Conservation (phyloP, 2,888 invertebrate species). For the Microctonus hyperodae region DNA sequence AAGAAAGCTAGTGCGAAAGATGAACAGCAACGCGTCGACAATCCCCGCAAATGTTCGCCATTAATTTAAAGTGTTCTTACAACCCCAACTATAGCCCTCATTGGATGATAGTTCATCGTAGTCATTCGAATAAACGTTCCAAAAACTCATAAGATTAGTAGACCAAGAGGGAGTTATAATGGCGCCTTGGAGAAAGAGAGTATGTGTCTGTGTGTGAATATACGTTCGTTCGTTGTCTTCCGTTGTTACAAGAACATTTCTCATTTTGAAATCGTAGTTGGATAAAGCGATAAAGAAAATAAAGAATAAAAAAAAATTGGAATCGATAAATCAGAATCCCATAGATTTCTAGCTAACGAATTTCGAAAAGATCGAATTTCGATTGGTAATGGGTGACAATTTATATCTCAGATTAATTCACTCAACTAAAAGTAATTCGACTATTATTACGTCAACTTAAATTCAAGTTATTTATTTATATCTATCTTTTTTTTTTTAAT, state of each 20-base stretch:
- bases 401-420: not conserved
- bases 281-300: not conserved
- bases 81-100: not conserved
- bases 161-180: not conserved
- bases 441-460: not conserved
- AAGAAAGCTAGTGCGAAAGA: conserved; percentile 25
- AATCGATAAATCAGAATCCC: not conserved
- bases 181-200: not conserved
- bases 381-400: not conserved
- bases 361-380: not conserved
- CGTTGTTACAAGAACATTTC: not conserved
- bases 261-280: not conserved
- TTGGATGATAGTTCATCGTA: conserved; percentile 10
- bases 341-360: not conserved
- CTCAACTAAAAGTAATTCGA: not conserved
- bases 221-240: not conserved
- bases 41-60: conserved; percentile 48
- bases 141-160: not conserved
- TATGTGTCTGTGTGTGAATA: not conserved
- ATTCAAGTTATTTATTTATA: not conserved
- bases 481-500: not conserved
- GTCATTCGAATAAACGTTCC: not conserved
- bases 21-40: conserved; percentile 41
- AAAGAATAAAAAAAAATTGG: not conserved
- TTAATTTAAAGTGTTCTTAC: conserved; percentile 46